A percentile compares a stretch with the other conserved stretches of the same genome.
Evolutionary conservation across 1,140 invertebrate species (phyloP).

Genomic region (Hyphantria cunea): DNA sequence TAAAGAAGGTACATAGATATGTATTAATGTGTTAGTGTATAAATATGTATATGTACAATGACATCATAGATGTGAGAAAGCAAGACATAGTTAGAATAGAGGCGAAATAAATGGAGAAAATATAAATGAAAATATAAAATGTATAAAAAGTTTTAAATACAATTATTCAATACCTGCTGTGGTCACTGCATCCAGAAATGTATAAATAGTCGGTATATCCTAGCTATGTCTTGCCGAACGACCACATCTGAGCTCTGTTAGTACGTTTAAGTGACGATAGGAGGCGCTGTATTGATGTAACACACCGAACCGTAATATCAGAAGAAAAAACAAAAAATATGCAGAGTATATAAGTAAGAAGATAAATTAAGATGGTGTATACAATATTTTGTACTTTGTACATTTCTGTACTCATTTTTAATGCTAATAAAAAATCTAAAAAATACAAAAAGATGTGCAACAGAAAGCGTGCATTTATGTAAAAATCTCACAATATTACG

Average conservation of each 20-base stretch:
- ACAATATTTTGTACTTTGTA: too few species aligned
- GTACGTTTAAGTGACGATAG: slow-evolving; percentile 36
- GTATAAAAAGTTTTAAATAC: slow-evolving; percentile 33
- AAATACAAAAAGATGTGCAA: slow-evolving; percentile 4
- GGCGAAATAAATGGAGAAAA: slow-evolving; percentile 19
- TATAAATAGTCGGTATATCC: slow-evolving; percentile 29
- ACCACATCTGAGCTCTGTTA: slow-evolving; percentile 77
- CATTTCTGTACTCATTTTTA: too few species aligned
- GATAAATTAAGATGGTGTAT: too few species aligned
- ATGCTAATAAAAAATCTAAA: too few species aligned
- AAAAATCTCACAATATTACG: slow-evolving; percentile 24
- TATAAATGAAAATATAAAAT: slow-evolving; percentile 29
- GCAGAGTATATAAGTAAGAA: neutral
- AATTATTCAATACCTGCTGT: slow-evolving; percentile 60
- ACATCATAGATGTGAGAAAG: slow-evolving; percentile 64
- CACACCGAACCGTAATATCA: slow-evolving; percentile 52
- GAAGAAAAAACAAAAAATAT: neutral
- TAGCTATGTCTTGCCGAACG: slow-evolving; percentile 78
- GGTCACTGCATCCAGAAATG: slow-evolving; percentile 37
- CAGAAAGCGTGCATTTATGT: slow-evolving; percentile 22
- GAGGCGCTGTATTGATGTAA: slow-evolving; percentile 22
- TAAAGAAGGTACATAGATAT: neutral
- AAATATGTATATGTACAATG: slow-evolving; percentile 14
- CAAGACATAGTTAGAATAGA: slow-evolving; percentile 77
- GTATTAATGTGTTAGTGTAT: slow-evolving; percentile 11